phyloP scores from a whole-genome alignment of 2,888 invertebrate genomes.

The Eretmocerus hayati region DNA sequence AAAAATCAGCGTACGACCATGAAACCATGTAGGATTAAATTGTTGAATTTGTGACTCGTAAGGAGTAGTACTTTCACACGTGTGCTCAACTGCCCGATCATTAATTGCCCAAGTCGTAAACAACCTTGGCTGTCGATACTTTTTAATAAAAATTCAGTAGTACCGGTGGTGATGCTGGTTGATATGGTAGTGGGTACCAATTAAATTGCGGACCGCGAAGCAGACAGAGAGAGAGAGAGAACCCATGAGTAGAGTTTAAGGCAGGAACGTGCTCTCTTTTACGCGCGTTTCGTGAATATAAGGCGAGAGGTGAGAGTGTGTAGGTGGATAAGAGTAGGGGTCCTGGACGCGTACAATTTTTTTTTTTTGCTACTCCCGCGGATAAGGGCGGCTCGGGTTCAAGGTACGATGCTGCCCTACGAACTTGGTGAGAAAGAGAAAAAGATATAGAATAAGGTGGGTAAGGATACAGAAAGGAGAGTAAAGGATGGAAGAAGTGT shows the following conservation, averaged over 20 bases:
- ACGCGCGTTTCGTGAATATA: no score
- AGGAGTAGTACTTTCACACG: no score
- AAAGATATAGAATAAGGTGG: slow-evolving; percentile 20
- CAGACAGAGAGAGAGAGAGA: no score
- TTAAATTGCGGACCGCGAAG: slow-evolving; percentile 42
- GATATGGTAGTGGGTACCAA: slow-evolving; percentile 39
- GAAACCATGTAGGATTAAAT: no score
- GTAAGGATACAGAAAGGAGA: slow-evolving; percentile 14
- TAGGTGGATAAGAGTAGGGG: no score
- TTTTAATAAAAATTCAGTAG: slow-evolving; percentile 41
- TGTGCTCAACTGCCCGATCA: slow-evolving; percentile 20
- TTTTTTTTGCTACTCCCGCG: slow-evolving; percentile 17
- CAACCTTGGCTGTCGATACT: slow-evolving; percentile 43
- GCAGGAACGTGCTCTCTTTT: no score
- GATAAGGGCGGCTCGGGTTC: slow-evolving; percentile 8
- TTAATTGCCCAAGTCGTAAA: slow-evolving; percentile 44
- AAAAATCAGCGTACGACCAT: no score
- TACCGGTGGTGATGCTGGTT: no score
- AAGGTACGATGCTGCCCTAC: slow-evolving; percentile 16
- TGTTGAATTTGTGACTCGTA: no score
- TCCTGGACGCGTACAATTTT: no score
- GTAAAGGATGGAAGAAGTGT: slow-evolving; percentile 14
- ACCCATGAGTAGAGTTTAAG: no score
- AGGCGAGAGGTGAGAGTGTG: no score
- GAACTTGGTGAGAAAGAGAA: slow-evolving; percentile 17